Conservation (phyloP, 1,140 invertebrate genomes). For the Drosophila sp. region DNA sequence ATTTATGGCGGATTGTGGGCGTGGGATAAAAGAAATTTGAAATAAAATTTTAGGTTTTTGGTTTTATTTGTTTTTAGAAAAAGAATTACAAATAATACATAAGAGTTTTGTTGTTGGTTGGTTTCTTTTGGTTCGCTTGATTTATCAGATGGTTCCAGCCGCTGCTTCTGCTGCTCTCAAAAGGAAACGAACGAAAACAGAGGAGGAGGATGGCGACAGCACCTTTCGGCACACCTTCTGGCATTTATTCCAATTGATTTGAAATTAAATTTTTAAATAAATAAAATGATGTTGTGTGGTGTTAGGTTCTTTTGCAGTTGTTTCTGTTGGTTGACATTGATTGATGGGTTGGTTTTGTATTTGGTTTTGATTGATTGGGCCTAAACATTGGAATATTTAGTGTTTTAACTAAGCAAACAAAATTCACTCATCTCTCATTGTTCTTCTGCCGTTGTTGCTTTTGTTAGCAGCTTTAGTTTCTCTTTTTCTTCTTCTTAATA, state of each 20-base stretch:
- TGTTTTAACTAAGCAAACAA: constrained; percentile 6
- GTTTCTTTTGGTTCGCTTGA: constrained; percentile 76
- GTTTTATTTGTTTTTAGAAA: constrained; percentile 81
- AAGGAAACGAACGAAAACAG: constrained; percentile 9
- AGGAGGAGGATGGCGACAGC: neutral
- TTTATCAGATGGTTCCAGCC: constrained; percentile 34
- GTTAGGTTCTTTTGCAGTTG: neutral
- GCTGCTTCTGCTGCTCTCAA: constrained; percentile 48
- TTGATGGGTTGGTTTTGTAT: neutral
- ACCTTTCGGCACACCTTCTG: neutral
- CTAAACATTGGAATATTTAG: constrained; percentile 4
- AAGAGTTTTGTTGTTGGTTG: constrained; percentile 70
- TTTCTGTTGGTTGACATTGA: constrained; percentile 1
- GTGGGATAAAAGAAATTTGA: constrained; percentile 16
- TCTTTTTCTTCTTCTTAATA: neutral
- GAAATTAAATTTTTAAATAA: constrained; percentile 5
- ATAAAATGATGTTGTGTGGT: neutral
- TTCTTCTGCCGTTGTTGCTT: constrained; percentile 6
- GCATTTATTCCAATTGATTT: constrained; percentile 5
- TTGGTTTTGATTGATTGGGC: constrained; percentile 6
- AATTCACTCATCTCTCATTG: constrained; percentile 3
- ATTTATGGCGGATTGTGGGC: neutral
- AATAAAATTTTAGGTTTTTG: constrained; percentile 53
- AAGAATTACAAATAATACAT: constrained; percentile 81
- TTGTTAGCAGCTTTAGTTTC: neutral